Base-by-base conservation (phyloP, 2,797 vertebrate species). In the Notoglanidium macrostoma region DNA sequence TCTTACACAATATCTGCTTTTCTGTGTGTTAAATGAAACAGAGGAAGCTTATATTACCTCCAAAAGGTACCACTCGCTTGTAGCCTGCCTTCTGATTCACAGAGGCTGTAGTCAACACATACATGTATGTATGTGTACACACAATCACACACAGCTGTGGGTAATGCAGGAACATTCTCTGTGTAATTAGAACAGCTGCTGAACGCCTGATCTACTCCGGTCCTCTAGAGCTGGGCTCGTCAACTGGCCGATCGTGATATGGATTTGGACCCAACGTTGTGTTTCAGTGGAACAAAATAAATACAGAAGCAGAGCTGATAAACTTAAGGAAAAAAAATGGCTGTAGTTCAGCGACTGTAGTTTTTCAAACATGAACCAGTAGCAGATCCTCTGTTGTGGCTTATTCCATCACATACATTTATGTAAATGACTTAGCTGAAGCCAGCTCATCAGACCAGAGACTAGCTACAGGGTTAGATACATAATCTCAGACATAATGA, bases 121-220 rank as follows among this genome's bases (percentile, higher is more conserved):
- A 74, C n/a, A 79, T 32, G 54, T 19, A 51, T 11, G 46, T 11
- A 63, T 14, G 26, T 61, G 23, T 44, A 26, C 26, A 46, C 73
- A 78, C 21, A 57, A 21, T 12, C 29, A 12, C 44, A 61, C 23
- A 17, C 86, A 44, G 2, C 26, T 76, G 57, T 77, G 32, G 74
- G 70, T 73, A 86, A 51, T 72, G 11, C 86, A 46, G 83, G 2
- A 65, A 87, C 17, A 12, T 54, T 10, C 49, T 55, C 51, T 77
- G 74, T 29, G 46, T 10, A 77, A 54, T 54, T 77, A 77, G 0
- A 79, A 40, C 8, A 51, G 73, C 46, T n/a, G 26, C 46, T 49
- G 11, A 29, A 76, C n/a, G 26, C 2, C n/a, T 51, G n/a, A 78
- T 78, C 76, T 32, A 78, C 76, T 54, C 29, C 51, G 11, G 8